These are phyloP conservation scores for Thinocorus orbignyianus DNA, from an alignment of 2,113 vertebrate species.

Conservation along the genomic window DNA sequence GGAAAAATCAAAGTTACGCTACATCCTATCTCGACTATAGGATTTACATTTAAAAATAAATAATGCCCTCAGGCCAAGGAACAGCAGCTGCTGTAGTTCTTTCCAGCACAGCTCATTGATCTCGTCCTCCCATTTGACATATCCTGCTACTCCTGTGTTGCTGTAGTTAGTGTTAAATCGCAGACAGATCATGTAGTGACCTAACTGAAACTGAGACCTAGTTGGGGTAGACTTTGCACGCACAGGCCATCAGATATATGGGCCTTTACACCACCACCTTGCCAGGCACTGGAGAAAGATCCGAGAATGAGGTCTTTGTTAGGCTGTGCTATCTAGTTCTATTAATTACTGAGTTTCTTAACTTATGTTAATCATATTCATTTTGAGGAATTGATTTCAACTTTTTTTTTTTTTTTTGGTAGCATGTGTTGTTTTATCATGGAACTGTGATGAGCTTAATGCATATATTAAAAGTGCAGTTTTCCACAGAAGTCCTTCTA, in stretches of 20 bases:
- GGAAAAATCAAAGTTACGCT: not conserved
- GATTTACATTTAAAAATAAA: conserved; percentile 46
- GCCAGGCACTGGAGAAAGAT: not conserved
- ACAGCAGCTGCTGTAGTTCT: not conserved
- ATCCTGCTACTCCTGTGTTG: not conserved
- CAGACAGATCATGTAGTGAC: not conserved
- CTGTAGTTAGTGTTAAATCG: not conserved
- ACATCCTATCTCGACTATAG: not conserved
- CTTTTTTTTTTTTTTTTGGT: not conserved
- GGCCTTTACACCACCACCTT: not conserved
- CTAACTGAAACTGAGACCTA: not conserved
- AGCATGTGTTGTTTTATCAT: not conserved
- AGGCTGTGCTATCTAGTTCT: not conserved
- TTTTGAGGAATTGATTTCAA: not conserved
- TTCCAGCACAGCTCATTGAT: not conserved
- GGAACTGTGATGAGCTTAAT: not conserved
- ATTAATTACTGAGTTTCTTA: not conserved
- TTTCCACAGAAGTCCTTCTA: not conserved
- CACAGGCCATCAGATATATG: not conserved
- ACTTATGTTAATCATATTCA: not conserved
- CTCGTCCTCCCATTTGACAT: not conserved
- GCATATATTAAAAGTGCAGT: not conserved
- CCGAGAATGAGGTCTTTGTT: not conserved
- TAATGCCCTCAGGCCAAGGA: not conserved
- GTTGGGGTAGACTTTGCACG: not conserved